These are phyloP conservation scores for Penaeus indicus DNA, from an alignment of 1,140 invertebrate species.

Conservation along the genomic window DNA sequence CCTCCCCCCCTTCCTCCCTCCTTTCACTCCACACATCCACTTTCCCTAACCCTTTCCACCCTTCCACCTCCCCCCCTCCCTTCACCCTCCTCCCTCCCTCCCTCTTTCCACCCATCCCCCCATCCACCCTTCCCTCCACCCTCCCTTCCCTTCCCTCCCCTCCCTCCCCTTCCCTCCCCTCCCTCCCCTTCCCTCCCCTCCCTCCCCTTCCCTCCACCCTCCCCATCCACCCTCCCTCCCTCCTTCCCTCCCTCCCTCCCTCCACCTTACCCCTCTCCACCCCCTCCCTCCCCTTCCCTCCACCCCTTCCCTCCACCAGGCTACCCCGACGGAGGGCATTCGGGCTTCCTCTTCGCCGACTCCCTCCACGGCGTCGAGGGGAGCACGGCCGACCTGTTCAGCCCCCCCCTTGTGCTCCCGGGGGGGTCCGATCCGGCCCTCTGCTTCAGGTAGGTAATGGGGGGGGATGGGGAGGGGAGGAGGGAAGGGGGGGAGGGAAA, in stretches of 20 bases:
- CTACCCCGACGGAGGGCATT: not conserved
- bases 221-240: not conserved
- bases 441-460: conserved; percentile 45
- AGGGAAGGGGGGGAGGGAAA: no score
- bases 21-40: no score
- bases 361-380: conserved; percentile 54
- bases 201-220: not conserved
- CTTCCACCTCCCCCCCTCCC: no score
- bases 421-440: not conserved
- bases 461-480: no score
- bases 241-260: not conserved
- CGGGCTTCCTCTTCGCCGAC: conserved; percentile 63
- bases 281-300: not conserved
- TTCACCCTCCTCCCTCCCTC: no score
- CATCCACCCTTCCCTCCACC: no score
- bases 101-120: no score
- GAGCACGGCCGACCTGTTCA: conserved; percentile 57
- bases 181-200: not conserved
- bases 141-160: no score
- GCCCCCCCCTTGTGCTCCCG: conserved; percentile 45
- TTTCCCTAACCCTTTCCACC: no score
- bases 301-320: not conserved
- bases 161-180: no score
- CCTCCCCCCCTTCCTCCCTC: no score
- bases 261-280: not conserved